Conservation (phyloP, 2,888 invertebrate species). For the Drosophila borealis region DNA sequence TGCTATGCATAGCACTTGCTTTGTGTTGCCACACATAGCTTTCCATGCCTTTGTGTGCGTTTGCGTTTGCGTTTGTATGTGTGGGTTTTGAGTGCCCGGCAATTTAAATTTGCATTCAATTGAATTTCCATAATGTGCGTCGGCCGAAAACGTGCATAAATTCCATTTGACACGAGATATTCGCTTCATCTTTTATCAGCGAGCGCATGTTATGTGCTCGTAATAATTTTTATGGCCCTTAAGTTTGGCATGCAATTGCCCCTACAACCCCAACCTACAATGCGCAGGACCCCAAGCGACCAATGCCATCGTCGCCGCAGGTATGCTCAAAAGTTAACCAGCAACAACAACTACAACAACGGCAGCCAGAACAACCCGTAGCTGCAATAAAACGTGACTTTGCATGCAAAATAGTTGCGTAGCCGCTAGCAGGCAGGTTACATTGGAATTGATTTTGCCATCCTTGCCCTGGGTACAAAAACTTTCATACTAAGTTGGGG, state of each 20-base stretch:
- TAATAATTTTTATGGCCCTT: constrained; percentile 77
- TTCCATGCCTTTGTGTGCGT: neutral
- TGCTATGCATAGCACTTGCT: constrained; percentile 56
- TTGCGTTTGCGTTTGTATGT: constrained; percentile 6
- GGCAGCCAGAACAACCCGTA: constrained; percentile 35
- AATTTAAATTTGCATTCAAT: constrained; percentile 78
- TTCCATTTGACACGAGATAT: constrained; percentile 69
- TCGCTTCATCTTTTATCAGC: constrained; percentile 38
- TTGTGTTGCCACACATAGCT: constrained; percentile 9
- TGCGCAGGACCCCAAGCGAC: constrained; percentile 34
- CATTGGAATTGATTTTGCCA: constrained; percentile 74
- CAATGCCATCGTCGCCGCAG: constrained; percentile 59
- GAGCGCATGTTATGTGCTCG: constrained; percentile 72
- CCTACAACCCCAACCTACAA: constrained; percentile 11
- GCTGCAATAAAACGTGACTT: constrained; percentile 83
- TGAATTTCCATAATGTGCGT: constrained; percentile 77
- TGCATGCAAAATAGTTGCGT: constrained; percentile 81
- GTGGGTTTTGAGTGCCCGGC: constrained; percentile 37
- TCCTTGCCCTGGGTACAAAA: constrained; percentile 18
- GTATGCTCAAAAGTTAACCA: constrained; percentile 77
- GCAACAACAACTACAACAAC: constrained; percentile 28
- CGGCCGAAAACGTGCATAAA: constrained; percentile 75
- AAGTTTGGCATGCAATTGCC: constrained; percentile 61
- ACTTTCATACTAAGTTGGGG: constrained; percentile 35
- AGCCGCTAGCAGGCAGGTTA: constrained; percentile 62